phyloP scores from a whole-genome alignment of 2,113 vertebrate genomes.

The Chaetodon auriga region DNA sequence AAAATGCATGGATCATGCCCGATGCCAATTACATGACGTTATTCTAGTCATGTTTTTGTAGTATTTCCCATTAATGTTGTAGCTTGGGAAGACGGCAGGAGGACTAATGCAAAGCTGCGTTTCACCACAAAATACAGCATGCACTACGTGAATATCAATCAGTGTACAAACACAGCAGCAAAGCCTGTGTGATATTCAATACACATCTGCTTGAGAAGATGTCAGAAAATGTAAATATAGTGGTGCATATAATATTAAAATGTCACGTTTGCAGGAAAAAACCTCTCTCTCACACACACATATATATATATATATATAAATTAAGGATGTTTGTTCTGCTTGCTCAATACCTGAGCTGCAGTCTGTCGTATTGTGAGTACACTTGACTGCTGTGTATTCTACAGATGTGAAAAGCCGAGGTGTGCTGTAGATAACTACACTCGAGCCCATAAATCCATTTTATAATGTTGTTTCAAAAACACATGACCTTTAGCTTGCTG shows the following conservation, averaged over 20 bases:
- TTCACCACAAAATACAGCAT: conserved; percentile 22
- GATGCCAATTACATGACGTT: background rate
- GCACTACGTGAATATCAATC: conserved; percentile 14
- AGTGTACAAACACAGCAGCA: background rate
- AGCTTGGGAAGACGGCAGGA: background rate
- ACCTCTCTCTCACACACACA: no score
- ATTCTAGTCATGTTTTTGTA: background rate
- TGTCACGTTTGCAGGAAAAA: background rate
- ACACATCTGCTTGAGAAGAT: background rate
- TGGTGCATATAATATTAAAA: background rate
- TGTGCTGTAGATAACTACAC: conserved; percentile 13
- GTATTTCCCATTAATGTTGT: background rate
- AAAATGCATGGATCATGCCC: background rate
- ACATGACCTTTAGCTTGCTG: conserved; percentile 71
- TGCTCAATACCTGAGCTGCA: background rate
- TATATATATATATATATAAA: background rate
- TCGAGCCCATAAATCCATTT: conserved; percentile 49
- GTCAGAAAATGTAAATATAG: conserved; percentile 25
- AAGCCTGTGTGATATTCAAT: background rate
- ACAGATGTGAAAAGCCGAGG: conserved; percentile 21
- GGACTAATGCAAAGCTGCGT: conserved; percentile 7
- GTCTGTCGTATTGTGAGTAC: background rate
- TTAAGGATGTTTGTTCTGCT: conserved; percentile 20
- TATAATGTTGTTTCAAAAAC: conserved; percentile 59
- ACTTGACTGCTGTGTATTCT: conserved; percentile 11